These are phyloP conservation scores for Proteles cristata DNA, from an alignment of 2,113 vertebrate species.

Conservation along the genomic window DNA sequence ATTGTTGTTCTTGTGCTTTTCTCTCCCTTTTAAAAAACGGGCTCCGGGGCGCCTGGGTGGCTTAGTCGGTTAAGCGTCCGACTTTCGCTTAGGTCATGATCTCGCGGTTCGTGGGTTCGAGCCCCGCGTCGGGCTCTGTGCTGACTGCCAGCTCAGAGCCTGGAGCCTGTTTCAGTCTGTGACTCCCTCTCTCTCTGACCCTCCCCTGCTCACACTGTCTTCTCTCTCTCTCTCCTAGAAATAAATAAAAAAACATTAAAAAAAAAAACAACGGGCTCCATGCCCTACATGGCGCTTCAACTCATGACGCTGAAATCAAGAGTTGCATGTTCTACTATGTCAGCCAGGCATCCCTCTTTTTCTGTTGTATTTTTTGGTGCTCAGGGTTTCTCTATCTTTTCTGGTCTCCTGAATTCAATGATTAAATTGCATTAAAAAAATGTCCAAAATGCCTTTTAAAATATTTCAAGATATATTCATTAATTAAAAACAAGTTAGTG, in stretches of 20 bases:
- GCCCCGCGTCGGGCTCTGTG: too few species aligned
- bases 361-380: neutral
- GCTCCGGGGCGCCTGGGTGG: too few species aligned
- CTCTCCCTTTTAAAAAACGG: neutral
- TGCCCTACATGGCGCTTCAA: neutral
- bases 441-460: slow-evolving; percentile 3
- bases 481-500: neutral
- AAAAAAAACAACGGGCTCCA: neutral
- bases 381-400: neutral
- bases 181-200: too few species aligned
- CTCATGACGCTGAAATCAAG: neutral
- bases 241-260: too few species aligned
- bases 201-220: too few species aligned
- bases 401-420: neutral
- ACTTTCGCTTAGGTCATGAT: too few species aligned
- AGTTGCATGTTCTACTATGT: neutral
- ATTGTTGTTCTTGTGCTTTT: neutral
- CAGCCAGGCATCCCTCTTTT: neutral
- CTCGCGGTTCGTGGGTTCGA: too few species aligned
- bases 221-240: too few species aligned
- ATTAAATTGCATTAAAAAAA: slow-evolving; percentile 16
- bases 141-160: too few species aligned
- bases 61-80: too few species aligned
- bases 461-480: neutral
- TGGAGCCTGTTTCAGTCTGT: too few species aligned